Conservation (phyloP, 2,797 vertebrate genomes). For the Semotilus atromaculatus region DNA sequence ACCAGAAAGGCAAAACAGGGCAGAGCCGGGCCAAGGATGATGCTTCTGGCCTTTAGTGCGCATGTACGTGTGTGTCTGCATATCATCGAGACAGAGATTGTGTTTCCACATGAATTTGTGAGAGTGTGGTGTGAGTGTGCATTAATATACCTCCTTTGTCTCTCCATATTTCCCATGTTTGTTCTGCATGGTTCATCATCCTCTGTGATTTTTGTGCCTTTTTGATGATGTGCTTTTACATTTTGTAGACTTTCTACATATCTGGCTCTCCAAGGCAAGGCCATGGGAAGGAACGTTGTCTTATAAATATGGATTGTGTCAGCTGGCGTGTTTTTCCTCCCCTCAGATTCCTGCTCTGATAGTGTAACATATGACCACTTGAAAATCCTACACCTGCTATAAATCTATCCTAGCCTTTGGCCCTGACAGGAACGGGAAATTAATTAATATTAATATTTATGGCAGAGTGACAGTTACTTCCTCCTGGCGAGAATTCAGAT, state of each 20-base stretch:
- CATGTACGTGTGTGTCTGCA: constrained; percentile 19
- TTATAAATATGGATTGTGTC: constrained; percentile 48
- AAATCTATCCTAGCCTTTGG: constrained; percentile 46
- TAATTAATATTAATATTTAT: constrained; percentile 59
- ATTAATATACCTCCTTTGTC: constrained; percentile 18
- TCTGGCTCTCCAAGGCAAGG: neutral
- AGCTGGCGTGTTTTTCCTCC: neutral
- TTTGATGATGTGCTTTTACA: constrained; percentile 19
- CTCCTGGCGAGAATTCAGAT: constrained; percentile 3
- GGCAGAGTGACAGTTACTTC: constrained; percentile 36
- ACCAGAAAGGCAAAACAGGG: constrained; percentile 28
- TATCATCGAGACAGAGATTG: neutral
- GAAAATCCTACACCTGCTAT: constrained; percentile 35
- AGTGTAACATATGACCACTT: constrained; percentile 50
- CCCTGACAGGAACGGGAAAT: constrained; percentile 36
- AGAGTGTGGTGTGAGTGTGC: constrained; percentile 29
- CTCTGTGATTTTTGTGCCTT: constrained; percentile 22
- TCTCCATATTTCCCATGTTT: constrained; percentile 11
- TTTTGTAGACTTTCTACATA: constrained; percentile 3
- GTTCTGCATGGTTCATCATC: constrained; percentile 3
- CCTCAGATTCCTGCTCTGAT: constrained; percentile 38
- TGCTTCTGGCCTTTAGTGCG: constrained; percentile 32
- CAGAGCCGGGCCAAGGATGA: constrained; percentile 36
- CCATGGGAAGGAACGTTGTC: constrained; percentile 1
- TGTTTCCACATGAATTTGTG: constrained; percentile 34